A percentile compares a stretch with the other conserved stretches of the same genome.
Conservation (phyloP, 1,140 invertebrate genomes). For the Chymomyza costata region DNA sequence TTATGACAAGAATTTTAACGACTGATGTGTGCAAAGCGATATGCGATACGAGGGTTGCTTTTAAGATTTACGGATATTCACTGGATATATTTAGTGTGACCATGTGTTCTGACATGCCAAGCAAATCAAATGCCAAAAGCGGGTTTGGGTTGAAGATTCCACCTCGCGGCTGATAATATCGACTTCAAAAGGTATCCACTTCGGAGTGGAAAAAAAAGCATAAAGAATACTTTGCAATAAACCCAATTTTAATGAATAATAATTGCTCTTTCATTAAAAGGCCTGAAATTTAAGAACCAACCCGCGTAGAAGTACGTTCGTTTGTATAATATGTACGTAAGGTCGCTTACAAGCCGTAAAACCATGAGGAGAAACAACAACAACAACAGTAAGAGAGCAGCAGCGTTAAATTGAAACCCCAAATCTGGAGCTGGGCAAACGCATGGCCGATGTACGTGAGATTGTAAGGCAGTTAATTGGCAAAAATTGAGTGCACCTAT, state of each 20-base stretch:
- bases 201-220: too few species aligned
- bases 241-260: too few species aligned
- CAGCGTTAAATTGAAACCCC: constrained; percentile 57
- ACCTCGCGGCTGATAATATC: too few species aligned
- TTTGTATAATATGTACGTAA: too few species aligned
- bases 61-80: not conserved
- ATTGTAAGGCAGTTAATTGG: constrained; percentile 65
- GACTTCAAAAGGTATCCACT: too few species aligned
- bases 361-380: constrained; percentile 3
- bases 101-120: not conserved
- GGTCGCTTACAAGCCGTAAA: too few species aligned
- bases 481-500: constrained; percentile 58
- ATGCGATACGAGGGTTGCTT: constrained; percentile 48
- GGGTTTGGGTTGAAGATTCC: too few species aligned
- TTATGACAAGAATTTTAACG: constrained; percentile 71
- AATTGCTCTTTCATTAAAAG: too few species aligned
- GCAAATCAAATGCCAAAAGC: constrained; percentile 23
- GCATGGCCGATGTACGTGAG: constrained; percentile 71
- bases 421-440: constrained; percentile 33
- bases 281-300: too few species aligned
- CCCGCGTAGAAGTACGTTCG: too few species aligned
- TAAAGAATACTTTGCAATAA: too few species aligned
- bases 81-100: too few species aligned
- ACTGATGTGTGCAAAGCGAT: constrained; percentile 43
- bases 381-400: constrained; percentile 10